phyloP scores from a whole-genome alignment of 2,113 vertebrate genomes.

The Anolis sagrei region DNA sequence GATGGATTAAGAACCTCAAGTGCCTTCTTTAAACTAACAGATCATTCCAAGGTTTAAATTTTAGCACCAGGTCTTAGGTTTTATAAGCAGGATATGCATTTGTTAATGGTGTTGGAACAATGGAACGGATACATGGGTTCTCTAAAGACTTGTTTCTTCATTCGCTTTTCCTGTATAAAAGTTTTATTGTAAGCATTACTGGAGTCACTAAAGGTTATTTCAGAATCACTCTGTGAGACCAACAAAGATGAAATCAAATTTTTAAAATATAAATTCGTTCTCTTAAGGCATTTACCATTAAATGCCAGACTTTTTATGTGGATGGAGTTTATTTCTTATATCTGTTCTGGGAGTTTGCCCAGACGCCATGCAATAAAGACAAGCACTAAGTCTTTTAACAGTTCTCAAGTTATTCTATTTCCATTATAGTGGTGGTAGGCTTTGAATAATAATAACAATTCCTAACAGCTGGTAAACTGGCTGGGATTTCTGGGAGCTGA shows the following conservation, averaged over 20 bases:
- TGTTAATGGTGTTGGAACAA: slow-evolving; percentile 2
- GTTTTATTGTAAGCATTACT: neutral
- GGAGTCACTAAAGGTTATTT: neutral
- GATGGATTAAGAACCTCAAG: neutral
- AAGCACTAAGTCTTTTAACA: neutral
- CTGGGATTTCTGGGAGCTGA: too few relatives aligned
- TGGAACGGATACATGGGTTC: neutral
- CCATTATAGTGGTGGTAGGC: rapidly evolving
- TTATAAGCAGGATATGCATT: neutral
- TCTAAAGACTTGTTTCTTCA: neutral
- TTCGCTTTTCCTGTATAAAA: neutral
- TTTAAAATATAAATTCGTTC: neutral
- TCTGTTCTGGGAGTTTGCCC: neutral
- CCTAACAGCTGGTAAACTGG: too few relatives aligned
- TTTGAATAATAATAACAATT: neutral
- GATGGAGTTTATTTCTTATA: neutral
- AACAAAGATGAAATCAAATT: neutral
- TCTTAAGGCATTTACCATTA: neutral
- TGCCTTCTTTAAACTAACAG: neutral
- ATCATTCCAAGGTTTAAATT: neutral
- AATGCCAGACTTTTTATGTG: neutral
- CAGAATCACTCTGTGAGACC: neutral
- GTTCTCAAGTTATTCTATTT: neutral
- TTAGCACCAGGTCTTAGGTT: neutral
- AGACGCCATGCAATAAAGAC: neutral